A percentile compares a stretch with the other conserved stretches of the same genome.
These are phyloP conservation scores for Drosophila yooni DNA, from an alignment of 2,888 invertebrate species.

Conservation along the genomic window DNA sequence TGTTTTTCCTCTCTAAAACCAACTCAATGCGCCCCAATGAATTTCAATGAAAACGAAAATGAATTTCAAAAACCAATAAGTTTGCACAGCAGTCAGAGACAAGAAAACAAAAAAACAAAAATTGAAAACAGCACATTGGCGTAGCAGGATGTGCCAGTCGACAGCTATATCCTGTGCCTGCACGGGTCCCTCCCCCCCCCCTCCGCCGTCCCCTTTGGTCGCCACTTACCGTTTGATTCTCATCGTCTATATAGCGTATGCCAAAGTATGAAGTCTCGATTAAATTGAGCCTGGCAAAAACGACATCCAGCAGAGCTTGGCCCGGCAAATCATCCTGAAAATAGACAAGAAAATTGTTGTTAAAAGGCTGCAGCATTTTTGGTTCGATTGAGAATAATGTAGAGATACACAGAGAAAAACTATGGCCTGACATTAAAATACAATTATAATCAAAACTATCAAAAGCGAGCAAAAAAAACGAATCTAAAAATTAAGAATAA, in stretches of 20 bases:
- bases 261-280: slow-evolving; percentile 98
- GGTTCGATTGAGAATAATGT: neutral
- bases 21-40: slow-evolving; percentile 73
- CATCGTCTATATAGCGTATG: slow-evolving; percentile 95
- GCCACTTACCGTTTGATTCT: slow-evolving; percentile 95
- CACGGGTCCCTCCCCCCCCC: neutral
- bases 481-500: neutral
- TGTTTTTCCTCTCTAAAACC: slow-evolving; percentile 56
- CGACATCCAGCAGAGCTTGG: slow-evolving; percentile 95
- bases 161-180: slow-evolving; percentile 40
- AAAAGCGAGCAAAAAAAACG: neutral
- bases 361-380: slow-evolving; percentile 50
- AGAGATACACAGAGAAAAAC: neutral
- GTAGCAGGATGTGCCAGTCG: slow-evolving; percentile 46
- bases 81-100: slow-evolving; percentile 47
- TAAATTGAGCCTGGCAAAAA: slow-evolving; percentile 96
- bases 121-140: neutral
- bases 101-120: neutral
- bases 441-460: neutral
- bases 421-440: neutral
- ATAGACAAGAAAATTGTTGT: slow-evolving; percentile 78
- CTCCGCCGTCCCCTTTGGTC: neutral
- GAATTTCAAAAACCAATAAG: slow-evolving; percentile 80
- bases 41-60: slow-evolving; percentile 80
- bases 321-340: slow-evolving; percentile 95